Conservation (phyloP, 64 coral and sea anemone genomes). For the Montipora sp. region DNA sequence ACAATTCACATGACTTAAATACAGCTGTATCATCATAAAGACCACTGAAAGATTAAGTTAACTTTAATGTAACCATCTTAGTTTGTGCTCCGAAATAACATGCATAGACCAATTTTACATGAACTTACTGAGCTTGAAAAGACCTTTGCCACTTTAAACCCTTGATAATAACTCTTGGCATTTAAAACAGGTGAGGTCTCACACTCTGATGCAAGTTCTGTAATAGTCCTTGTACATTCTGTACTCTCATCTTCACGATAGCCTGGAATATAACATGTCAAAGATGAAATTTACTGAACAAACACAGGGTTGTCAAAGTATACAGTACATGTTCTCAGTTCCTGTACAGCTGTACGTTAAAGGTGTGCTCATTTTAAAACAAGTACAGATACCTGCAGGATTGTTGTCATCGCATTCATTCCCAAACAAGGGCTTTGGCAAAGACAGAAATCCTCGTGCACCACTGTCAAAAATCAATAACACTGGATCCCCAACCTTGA, state of each 20-base stretch:
- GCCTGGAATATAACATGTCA: constrained; percentile 34
- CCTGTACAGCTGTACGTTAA: no score
- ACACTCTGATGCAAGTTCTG: constrained; percentile 64
- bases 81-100: neutral
- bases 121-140: no score
- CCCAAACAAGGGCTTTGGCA: constrained; percentile 69
- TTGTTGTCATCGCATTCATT: constrained; percentile 86
- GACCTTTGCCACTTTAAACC: constrained; percentile 84
- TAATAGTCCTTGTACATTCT: constrained; percentile 81
- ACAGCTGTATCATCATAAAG: no score
- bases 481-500: constrained; percentile 90
- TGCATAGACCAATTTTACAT: neutral
- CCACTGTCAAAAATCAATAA: constrained; percentile 84
- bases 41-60: no score
- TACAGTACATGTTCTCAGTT: no score
- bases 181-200: constrained; percentile 51
- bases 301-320: no score
- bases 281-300: no score
- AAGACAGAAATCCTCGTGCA: constrained; percentile 78
- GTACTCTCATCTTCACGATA: constrained; percentile 69
- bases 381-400: constrained; percentile 75
- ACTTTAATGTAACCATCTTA: no score
- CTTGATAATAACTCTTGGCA: constrained; percentile 82
- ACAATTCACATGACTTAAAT: no score
- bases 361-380: neutral